phyloP scores from a whole-genome alignment of 2,888 invertebrate genomes.

The Phania funesta region DNA sequence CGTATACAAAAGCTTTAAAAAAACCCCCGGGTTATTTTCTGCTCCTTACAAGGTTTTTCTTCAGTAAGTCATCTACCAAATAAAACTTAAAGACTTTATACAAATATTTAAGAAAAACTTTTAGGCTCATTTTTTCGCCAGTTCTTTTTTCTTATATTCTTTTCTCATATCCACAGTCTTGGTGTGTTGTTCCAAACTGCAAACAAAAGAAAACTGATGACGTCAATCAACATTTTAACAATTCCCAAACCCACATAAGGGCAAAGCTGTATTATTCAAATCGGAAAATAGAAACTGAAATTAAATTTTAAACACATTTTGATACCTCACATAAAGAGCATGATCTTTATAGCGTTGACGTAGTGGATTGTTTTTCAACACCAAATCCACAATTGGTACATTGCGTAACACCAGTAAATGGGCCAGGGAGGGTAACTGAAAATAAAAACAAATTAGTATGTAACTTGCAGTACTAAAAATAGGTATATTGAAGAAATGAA shows the following conservation, averaged over 20 bases:
- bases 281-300: not conserved
- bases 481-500: not conserved
- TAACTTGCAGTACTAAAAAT: not conserved
- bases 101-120: not conserved
- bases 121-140: slow-evolving; percentile 44
- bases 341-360: slow-evolving; percentile 89
- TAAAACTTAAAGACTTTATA: no score
- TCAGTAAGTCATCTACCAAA: no score
- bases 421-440: slow-evolving; percentile 85
- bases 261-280: slow-evolving; percentile 16
- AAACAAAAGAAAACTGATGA: slow-evolving; percentile 52
- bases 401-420: slow-evolving; percentile 82
- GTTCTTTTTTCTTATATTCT: slow-evolving; percentile 26
- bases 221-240: not conserved
- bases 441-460: slow-evolving; percentile 38
- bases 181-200: slow-evolving; percentile 55
- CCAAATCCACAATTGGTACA: slow-evolving; percentile 87
- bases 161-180: slow-evolving; percentile 53
- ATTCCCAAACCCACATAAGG: slow-evolving; percentile 5
- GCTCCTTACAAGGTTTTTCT: no score
- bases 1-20: no score
- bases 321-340: slow-evolving; percentile 91
- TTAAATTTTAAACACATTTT: slow-evolving; percentile 66
- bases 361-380: slow-evolving; percentile 83
- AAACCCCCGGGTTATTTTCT: no score